Conservation (phyloP, 2,888 invertebrate species). For the Drosophila putrida region DNA sequence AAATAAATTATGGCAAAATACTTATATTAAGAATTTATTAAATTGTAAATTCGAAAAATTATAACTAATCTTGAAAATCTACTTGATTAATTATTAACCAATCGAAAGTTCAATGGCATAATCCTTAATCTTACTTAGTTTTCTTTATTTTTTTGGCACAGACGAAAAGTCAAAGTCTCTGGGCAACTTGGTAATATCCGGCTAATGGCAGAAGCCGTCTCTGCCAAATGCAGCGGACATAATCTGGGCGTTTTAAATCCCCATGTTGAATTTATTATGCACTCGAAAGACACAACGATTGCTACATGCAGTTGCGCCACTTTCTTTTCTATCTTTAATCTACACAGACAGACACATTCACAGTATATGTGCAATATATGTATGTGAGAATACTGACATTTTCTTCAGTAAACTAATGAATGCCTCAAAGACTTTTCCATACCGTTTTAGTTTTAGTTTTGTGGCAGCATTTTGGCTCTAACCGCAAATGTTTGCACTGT, state of each 20-base stretch:
- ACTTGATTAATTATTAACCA: conserved; percentile 1
- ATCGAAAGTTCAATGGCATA: conserved; percentile 2
- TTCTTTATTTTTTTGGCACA: conserved; percentile 1
- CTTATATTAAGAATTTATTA: too few relatives aligned
- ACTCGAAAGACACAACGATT: conserved; percentile 22
- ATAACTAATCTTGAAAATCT: not conserved
- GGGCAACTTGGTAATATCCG: conserved; percentile 26
- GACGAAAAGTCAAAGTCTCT: conserved; percentile 19
- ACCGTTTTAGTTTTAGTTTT: conserved; percentile 67
- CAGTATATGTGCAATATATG: too few relatives aligned
- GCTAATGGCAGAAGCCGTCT: conserved; percentile 29
- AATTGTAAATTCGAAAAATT: not conserved
- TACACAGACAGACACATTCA: conserved; percentile 13
- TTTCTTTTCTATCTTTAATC: conserved; percentile 44
- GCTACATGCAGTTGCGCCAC: conserved; percentile 41
- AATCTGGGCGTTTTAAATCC: conserved; percentile 64
- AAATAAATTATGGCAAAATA: too few relatives aligned
- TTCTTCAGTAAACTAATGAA: conserved; percentile 71
- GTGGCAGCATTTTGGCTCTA: conserved; percentile 57
- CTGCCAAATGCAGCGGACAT: conserved; percentile 55
- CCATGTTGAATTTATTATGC: conserved; percentile 65
- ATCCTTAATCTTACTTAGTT: not conserved
- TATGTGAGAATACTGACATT: conserved; percentile 54
- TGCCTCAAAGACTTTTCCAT: conserved; percentile 69
- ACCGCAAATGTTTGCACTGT: conserved; percentile 67